Evolutionary conservation across 2,888 invertebrate species (phyloP), one percentile per base, ranked within the genome.

Genomic region (Argyresthia goedartella): DNA sequence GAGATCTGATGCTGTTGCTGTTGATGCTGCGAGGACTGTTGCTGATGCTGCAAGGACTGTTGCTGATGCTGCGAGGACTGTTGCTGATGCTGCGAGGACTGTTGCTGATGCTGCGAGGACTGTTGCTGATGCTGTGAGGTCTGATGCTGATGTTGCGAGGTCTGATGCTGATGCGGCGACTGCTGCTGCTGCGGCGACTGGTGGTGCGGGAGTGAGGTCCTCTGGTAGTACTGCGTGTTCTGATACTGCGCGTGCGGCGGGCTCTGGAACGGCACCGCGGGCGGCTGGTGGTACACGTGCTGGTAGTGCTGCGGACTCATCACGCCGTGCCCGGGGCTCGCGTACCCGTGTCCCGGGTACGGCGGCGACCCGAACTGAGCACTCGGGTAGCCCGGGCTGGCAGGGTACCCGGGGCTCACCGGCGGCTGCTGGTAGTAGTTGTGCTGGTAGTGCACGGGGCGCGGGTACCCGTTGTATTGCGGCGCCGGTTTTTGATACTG

Each of bases 261-360:
- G 53, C 72, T 71, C 54, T 81, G 76, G 85, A 84, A 78, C 70
- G n/a, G 84, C 82, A 45, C 67, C 58, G 64, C 76, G 81, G 62
- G 60, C 71, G 75, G 64, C 56, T 81, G 84, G 49, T 79, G 55
- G 35, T 52, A 76, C 60, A 76, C 81, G 8, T 85, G 84, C 58
- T 76, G 82, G 73, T 80, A n/a, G 58, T 69, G 75, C 60, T 81
- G 84, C n/a, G 85, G 82, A 56, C 82, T 85, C 73, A 84, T 72
- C 67, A 84, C 76, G n/a, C n/a, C n/a, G 55, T 81, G 80, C 1
- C 76, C 77, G 1, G 84, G 78, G 53, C 81, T 82, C 46, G 81
- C 76, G 56, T 75, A 87, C 34, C 73, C 80, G 10, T 16, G 14
- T 57, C 73, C 82, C 46, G 71, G 72, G 62, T 78, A 85, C 45